These are phyloP conservation scores for Ophioninae sp. DNA, from an alignment of 2,888 invertebrate genomes.

Conservation along the genomic window DNA sequence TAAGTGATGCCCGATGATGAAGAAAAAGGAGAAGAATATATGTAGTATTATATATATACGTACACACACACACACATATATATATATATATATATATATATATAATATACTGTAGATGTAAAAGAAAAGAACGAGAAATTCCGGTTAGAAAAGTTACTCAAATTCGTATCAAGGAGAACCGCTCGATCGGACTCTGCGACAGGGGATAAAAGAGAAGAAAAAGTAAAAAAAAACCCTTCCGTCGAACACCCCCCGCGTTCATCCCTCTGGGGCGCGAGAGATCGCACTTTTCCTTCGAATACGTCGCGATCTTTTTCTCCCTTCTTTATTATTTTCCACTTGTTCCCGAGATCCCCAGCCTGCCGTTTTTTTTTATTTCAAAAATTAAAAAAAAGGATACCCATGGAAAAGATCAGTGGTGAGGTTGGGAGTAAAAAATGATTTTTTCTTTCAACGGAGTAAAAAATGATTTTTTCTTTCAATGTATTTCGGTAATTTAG, in stretches of 20 bases:
- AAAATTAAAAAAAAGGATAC: background rate
- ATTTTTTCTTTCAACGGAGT: background rate
- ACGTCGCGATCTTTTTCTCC: constrained; percentile 19
- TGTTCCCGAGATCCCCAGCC: constrained; percentile 12
- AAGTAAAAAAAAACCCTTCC: constrained; percentile 6
- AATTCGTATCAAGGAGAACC: constrained; percentile 58
- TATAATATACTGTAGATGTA: background rate
- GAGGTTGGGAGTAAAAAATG: background rate
- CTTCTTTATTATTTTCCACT: constrained; percentile 33
- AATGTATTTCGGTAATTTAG: background rate
- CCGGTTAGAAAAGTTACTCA: constrained; percentile 55
- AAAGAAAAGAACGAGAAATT: constrained; percentile 33
- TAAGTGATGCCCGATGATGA: constrained; percentile 48
- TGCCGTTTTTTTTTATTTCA: background rate
- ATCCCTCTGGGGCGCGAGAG: constrained; percentile 10
- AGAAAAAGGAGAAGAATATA: constrained; percentile 21
- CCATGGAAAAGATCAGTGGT: no score
- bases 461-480: background rate
- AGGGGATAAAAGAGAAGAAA: constrained; percentile 1
- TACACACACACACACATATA: no score
- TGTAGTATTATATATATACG: background rate
- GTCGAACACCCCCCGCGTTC: constrained; percentile 1
- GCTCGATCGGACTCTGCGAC: constrained; percentile 50
- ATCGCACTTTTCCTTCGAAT: constrained; percentile 37
- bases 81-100: constrained; percentile 5